Conservation (phyloP, 2,113 vertebrate genomes). For the Dicentrarchus labrax region DNA sequence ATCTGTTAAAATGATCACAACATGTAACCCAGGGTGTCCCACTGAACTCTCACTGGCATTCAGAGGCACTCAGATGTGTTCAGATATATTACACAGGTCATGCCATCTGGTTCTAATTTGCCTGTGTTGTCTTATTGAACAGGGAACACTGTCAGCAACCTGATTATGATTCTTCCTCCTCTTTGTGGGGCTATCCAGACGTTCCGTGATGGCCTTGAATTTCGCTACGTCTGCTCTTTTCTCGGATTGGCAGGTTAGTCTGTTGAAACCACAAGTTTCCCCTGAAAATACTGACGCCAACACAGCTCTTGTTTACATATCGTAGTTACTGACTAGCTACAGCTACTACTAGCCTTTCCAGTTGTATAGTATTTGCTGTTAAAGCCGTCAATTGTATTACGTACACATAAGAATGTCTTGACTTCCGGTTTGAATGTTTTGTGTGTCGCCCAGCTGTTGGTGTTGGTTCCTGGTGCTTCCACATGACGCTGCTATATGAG, state of each 20-base stretch:
- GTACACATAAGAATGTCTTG: neutral
- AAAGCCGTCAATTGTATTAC: neutral
- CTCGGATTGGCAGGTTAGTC: slow-evolving; percentile 93
- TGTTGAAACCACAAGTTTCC: neutral
- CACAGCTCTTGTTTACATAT: neutral
- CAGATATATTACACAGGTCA: neutral
- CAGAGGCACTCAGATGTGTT: neutral
- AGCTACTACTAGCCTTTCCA: neutral
- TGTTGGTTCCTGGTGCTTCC: slow-evolving; percentile 98
- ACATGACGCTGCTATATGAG: slow-evolving; percentile 99
- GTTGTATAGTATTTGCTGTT: neutral
- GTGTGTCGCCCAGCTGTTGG: slow-evolving; percentile 90
- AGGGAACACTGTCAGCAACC: slow-evolving; percentile 99
- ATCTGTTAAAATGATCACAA: slow-evolving; percentile 2
- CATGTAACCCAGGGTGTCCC: neutral
- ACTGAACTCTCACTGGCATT: neutral
- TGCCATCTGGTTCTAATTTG: neutral
- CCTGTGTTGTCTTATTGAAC: slow-evolving; percentile 63
- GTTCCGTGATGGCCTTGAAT: slow-evolving; percentile 90
- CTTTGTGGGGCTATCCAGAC: slow-evolving; percentile 94
- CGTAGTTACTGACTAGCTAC: neutral
- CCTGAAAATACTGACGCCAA: neutral
- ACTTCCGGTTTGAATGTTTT: slow-evolving; percentile 14
- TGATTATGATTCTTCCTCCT: slow-evolving; percentile 99
- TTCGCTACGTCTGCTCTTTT: slow-evolving; percentile 93